Evolutionary conservation across 2,888 invertebrate species (phyloP).

Genomic region (Tipula confusa): DNA sequence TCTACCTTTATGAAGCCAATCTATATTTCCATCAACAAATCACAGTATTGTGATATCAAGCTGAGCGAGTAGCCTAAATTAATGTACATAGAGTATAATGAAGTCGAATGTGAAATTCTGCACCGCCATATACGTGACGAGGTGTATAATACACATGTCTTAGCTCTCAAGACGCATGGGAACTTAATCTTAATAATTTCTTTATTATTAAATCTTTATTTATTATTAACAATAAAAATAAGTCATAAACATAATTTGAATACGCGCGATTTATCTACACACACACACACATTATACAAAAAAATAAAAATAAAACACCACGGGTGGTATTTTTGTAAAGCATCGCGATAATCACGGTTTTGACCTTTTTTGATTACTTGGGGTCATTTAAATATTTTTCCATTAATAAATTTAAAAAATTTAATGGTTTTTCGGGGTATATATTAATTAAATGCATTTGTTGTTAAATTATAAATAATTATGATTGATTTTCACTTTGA

Average conservation of each 20-base stretch:
- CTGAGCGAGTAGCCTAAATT: not conserved
- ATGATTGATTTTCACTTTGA: conserved; percentile 9
- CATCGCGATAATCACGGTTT: conserved; percentile 9
- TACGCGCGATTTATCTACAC: not conserved
- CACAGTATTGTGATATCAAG: not conserved
- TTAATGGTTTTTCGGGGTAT: conserved; percentile 4
- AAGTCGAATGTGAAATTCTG: not conserved
- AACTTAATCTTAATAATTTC: not conserved
- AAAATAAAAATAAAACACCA: not conserved
- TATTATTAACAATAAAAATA: not conserved
- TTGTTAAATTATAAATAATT: not conserved
- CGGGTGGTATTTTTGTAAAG: not conserved
- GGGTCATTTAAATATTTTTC: conserved; percentile 12
- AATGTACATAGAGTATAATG: not conserved
- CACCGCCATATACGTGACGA: not conserved
- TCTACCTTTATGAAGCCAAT: not conserved
- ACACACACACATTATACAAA: not conserved
- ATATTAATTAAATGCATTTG: not conserved
- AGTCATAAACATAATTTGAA: not conserved
- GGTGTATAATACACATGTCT: not conserved
- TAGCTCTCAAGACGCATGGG: not conserved
- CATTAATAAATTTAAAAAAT: not conserved
- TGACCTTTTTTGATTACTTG: conserved; percentile 3
- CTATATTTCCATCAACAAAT: not conserved
- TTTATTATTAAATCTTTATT: not conserved